Percentiles rank a stretch among this genome's conserved stretches.
These are phyloP conservation scores for Sebastes steindachneri DNA, from an alignment of 2,797 vertebrate species.

Conservation along the genomic window DNA sequence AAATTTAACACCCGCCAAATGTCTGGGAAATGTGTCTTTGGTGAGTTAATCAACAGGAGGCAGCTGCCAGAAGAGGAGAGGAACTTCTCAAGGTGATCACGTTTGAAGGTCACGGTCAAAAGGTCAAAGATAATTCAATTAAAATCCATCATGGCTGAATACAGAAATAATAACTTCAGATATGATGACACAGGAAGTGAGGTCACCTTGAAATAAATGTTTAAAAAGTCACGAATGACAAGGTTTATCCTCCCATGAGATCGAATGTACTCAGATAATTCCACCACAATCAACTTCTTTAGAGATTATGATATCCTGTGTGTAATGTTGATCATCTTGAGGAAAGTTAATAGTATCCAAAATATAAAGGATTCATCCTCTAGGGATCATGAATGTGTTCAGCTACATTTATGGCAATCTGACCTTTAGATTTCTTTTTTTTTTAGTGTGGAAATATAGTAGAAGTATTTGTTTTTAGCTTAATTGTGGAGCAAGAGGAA, in stretches of 20 bases:
- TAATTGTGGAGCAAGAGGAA: background rate
- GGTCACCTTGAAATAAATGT: background rate
- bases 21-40: background rate
- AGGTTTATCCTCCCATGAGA: background rate
- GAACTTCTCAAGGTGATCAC: background rate
- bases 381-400: no score
- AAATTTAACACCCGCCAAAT: background rate
- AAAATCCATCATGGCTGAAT: background rate
- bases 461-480: background rate
- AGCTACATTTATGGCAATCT: background rate
- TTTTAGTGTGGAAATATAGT: background rate
- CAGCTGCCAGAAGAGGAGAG: background rate
- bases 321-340: background rate
- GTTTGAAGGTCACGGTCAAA: background rate
- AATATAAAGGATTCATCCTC: no score
- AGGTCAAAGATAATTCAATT: background rate
- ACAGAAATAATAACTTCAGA: background rate
- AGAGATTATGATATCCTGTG: background rate
- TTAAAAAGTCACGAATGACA: background rate
- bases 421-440: background rate
- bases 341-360: no score
- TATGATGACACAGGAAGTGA: background rate
- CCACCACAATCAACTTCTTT: background rate
- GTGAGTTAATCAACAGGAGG: background rate
- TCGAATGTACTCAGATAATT: background rate